Base-by-base conservation (phyloP, 2,888 invertebrate species). In the Cataglyphis albicans region DNA sequence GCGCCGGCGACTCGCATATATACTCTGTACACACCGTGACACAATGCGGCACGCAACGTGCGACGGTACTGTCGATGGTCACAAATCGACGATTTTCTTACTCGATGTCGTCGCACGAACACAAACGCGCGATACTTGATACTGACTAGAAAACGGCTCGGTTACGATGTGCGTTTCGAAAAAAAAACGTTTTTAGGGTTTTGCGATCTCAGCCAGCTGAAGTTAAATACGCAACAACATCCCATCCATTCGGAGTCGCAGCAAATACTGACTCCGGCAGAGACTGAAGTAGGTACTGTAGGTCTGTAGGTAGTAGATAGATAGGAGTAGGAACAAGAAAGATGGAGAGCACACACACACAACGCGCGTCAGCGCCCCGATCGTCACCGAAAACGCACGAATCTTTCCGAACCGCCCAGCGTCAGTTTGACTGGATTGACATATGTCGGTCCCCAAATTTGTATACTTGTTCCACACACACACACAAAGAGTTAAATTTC, bases 361-460 rank as follows among this genome's bases (percentile, higher is more conserved):
- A 12, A 83, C 85, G 83, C 85, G 84, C 89, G 86, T 81, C 86
- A 83, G 78, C 32, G 10, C 44, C 1, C 52, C 88, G 89, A 86
- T 3, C 32, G 0, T 3, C 3, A 9, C 15, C 88, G 88, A 32
- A 61, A 38, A 83, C 38, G 29, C 0, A 63, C 88, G 88, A 89
- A 1, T 18, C 0, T 12, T 3, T 9, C 59, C 89, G 89, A 87
- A 83, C 78, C 80, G 65, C 68, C 67, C 81, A 25, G 35, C 10
- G 55, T n/a, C 67, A 57, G 3, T 29, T 21, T 25, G 57, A 57
- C 52, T 41, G 15, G 25, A 29, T 70, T 57, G 25, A 81, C 81
- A 83, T 76, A 52, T n/a, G 35, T 41, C 29, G 29, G 52, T 7
- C 52, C 41, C 10, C 44, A 44, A 25, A 41, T 41, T 41, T 41